phyloP scores from a whole-genome alignment of 2,113 vertebrate species.

The Anarrhichthys ocellatus region DNA sequence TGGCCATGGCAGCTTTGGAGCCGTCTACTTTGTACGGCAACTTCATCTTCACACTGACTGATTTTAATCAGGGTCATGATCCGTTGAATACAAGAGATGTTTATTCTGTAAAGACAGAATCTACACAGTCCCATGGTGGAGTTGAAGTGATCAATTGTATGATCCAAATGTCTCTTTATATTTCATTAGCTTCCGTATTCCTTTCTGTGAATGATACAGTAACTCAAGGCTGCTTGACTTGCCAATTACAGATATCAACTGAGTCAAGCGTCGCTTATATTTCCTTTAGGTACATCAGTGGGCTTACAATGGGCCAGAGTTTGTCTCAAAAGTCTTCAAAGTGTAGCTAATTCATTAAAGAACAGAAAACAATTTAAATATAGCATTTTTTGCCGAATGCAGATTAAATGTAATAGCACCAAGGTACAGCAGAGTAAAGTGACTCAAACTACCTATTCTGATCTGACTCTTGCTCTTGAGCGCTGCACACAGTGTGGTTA shows the following conservation, averaged over 20 bases:
- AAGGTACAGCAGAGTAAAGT: not conserved
- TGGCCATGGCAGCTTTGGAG: slow-evolving; percentile 99
- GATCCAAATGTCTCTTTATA: not conserved
- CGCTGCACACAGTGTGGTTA: not conserved
- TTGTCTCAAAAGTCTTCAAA: not conserved
- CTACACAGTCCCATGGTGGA: not conserved
- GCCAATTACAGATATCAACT: not conserved
- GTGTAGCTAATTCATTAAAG: not conserved
- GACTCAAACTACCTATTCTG: slow-evolving; percentile 4
- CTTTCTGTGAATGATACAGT: not conserved
- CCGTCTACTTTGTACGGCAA: slow-evolving; percentile 96
- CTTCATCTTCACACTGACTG: slow-evolving; percentile 18
- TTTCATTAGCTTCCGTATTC: not conserved
- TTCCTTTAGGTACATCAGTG: not conserved
- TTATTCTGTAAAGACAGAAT: not conserved
- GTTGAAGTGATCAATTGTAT: not conserved
- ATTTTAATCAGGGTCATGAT: not conserved
- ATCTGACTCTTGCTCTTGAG: slow-evolving; percentile 1
- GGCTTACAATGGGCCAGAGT: not conserved
- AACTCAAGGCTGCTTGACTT: not conserved
- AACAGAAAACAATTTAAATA: not conserved
- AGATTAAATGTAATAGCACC: not conserved
- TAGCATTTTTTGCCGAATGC: not conserved
- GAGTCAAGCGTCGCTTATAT: not conserved
- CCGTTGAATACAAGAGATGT: not conserved